phyloP scores from a whole-genome alignment of 2,113 vertebrate species.

The Clarias magur region DNA sequence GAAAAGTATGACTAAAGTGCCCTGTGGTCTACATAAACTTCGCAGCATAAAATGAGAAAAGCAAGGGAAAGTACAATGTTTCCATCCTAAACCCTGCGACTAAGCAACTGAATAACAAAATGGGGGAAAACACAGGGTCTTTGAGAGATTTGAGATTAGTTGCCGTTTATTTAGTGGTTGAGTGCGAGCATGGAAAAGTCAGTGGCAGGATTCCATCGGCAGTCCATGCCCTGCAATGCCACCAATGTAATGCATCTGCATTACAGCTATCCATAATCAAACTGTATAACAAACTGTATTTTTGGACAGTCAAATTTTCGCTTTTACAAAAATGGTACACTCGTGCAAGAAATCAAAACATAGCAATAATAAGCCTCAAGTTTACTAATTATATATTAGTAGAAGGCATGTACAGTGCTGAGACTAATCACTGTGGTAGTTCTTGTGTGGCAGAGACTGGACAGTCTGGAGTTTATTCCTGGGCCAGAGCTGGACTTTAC shows the following conservation, averaged over 20 bases:
- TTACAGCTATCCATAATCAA: not conserved
- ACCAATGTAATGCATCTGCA: not conserved
- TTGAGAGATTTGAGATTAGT: conserved; percentile 17
- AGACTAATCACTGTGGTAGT: not conserved
- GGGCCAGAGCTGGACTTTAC: not conserved
- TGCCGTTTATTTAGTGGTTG: conserved; percentile 13
- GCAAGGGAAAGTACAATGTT: conserved; percentile 40
- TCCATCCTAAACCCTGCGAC: conserved; percentile 34
- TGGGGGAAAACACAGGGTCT: conserved; percentile 14
- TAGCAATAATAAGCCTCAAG: not conserved
- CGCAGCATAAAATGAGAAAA: conserved; percentile 41
- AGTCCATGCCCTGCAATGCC: not conserved
- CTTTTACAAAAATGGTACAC: not conserved
- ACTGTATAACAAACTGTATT: not conserved
- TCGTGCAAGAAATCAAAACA: not conserved
- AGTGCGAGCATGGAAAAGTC: conserved; percentile 20
- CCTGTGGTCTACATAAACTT: conserved; percentile 55
- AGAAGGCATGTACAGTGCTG: not conserved
- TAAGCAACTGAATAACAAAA: conserved; percentile 2
- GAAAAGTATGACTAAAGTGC: conserved; percentile 49
- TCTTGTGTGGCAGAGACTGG: not conserved
- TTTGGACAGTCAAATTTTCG: not conserved
- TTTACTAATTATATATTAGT: not conserved
- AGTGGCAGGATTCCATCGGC: conserved; percentile 14
- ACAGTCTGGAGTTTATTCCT: not conserved